Evolutionary conservation across 2,797 vertebrate species (phyloP), one percentile per base, ranked within the genome.

Genomic region (Atherinosoma microstoma): DNA sequence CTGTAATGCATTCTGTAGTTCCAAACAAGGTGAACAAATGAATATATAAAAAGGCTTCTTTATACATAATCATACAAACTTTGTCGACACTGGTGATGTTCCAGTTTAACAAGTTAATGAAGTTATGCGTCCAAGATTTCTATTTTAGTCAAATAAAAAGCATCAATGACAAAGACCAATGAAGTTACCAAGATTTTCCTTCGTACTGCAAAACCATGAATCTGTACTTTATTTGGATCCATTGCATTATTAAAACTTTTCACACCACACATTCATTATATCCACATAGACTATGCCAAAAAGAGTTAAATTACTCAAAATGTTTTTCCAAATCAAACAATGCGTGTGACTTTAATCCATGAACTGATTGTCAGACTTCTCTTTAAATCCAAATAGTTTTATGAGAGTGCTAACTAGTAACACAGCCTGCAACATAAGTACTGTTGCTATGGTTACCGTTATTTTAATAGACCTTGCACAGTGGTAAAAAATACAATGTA

Each of bases 371-470:
- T 24, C 27, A 58, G 12, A 20, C 20, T 45, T 32, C 32, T 32
- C 29, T 24, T 67, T 67, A 29, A 22, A 34, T 22, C 30, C 22
- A 22, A 67, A 1, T 34, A 58, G 47, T 73, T 79, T 38, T 34
- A 62, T 27, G 6, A 24, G 49, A 45, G 18, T 53, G 58, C 38
- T 34, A n/a, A 35, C 49, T 15, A 65, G 64, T 27, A 62, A 65
- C 45, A 64, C 47, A 70, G 30, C 7, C 51, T 74, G 49, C 75
- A 68, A 54, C 32, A 58, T 4, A 59, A 70, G 18, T 36, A 38
- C 6, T 70, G 79, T 85, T 88, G 70, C 80, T 58, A 85, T 84
- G 75, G 83, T 81, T 78, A 82, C 79, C 30, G 71, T 15, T 20
- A 49, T 67, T 75, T 49, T 16, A 79, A 69, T 49, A 75, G 30